These are phyloP conservation scores for Theodoxus fluviatilis DNA, from an alignment of 2,888 invertebrate species.

Conservation along the genomic window DNA sequence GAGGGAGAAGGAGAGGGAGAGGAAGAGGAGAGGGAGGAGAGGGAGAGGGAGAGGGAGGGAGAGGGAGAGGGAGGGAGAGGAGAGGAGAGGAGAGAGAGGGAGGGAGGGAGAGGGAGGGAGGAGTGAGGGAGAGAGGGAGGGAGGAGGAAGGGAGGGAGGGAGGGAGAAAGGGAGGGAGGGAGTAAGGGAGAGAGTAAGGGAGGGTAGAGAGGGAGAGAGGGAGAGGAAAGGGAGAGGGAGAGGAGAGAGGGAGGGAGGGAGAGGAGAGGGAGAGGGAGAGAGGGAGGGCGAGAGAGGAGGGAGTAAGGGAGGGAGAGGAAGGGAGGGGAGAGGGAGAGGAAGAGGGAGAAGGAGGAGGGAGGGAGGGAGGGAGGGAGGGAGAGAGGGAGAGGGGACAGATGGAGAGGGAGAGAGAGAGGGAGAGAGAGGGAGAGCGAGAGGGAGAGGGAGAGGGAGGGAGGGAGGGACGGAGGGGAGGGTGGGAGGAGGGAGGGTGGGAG, in stretches of 20 bases:
- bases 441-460: too few relatives aligned
- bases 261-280: slow-evolving; percentile 19
- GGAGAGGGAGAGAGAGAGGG: too few relatives aligned
- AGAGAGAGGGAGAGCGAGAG: too few relatives aligned
- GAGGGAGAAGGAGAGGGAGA: too few relatives aligned
- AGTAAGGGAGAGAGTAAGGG: too few relatives aligned
- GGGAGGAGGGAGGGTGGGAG: too few relatives aligned
- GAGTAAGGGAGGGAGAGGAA: not conserved
- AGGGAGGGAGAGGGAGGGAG: slow-evolving; percentile 6
- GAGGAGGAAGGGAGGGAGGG: too few relatives aligned
- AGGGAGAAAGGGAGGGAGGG: too few relatives aligned
- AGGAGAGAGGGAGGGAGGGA: slow-evolving; percentile 13
- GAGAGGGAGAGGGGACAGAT: too few relatives aligned
- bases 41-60: not conserved
- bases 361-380: slow-evolving; percentile 31
- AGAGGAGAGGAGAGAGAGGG: not conserved
- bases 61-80: slow-evolving; percentile 17
- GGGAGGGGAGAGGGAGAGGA: slow-evolving; percentile 32
- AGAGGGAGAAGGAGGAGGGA: slow-evolving; percentile 36
- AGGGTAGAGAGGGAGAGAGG: not conserved
- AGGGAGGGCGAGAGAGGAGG: slow-evolving; percentile 7
- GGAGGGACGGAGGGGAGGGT: too few relatives aligned
- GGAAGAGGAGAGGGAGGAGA: not conserved
- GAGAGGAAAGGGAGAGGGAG: not conserved
- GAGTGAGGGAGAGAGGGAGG: not conserved